Percentiles rank a stretch among this genome's conserved stretches.
These are phyloP conservation scores for Willisornis vidua DNA, from an alignment of 2,113 vertebrate genomes.

Conservation along the genomic window DNA sequence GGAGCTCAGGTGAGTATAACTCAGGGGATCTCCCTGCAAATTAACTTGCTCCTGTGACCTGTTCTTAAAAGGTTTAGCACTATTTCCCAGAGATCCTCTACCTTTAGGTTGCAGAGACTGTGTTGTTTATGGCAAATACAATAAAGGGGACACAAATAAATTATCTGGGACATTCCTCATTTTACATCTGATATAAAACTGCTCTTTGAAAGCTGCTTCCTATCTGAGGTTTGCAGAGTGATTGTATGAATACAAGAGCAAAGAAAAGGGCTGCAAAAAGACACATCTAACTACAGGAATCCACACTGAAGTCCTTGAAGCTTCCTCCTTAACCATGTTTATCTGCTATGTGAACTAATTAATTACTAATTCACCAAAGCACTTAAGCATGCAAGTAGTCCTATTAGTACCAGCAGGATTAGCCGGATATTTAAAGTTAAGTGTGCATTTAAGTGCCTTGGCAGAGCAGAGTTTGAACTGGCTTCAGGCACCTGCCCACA, in stretches of 20 bases:
- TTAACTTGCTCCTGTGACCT: neutral
- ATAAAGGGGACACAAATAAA: neutral
- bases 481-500: neutral
- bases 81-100: neutral
- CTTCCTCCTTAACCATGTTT: neutral
- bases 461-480: neutral
- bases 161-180: neutral
- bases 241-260: neutral
- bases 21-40: neutral
- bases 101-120: neutral
- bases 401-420: constrained; percentile 2
- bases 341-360: constrained; percentile 13
- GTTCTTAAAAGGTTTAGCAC: neutral
- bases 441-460: neutral
- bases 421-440: constrained; percentile 14
- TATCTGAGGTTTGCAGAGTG: neutral
- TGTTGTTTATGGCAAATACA: neutral
- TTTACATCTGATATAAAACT: neutral
- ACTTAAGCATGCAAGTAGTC: neutral
- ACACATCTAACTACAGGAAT: neutral
- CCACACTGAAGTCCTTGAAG: neutral
- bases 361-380: constrained; percentile 12
- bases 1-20: neutral
- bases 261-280: neutral
- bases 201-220: neutral